Percentiles rank a stretch among this genome's conserved stretches.
Conservation (phyloP, 1,140 invertebrate genomes). For the Piezodorus guildinii region DNA sequence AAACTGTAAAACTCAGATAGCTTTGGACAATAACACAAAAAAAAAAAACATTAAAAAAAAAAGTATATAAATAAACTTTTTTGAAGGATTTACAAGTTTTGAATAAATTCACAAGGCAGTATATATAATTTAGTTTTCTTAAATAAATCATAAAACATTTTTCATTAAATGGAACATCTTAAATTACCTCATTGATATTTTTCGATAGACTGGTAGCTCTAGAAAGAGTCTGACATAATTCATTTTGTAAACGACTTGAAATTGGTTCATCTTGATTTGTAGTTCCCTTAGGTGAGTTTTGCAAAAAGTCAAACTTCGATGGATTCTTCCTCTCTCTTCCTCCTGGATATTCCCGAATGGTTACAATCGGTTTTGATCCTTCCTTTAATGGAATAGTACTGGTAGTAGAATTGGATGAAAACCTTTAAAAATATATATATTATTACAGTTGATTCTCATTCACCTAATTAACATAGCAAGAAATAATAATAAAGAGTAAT, state of each 20-base stretch:
- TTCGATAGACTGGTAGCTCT: conserved; percentile 47
- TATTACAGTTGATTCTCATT: neutral
- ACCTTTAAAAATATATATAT: neutral
- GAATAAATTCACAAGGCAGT: no score
- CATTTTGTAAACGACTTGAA: conserved; percentile 53
- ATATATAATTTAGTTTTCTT: no score
- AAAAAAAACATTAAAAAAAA: no score
- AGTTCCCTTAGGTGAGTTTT: conserved; percentile 29
- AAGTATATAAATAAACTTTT: no score
- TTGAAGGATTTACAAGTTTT: no score
- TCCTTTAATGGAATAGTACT: conserved; percentile 18
- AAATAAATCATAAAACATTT: no score
- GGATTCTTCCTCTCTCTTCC: conserved; percentile 46
- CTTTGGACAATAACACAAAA: no score
- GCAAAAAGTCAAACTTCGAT: conserved; percentile 53
- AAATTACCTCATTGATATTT: conserved; percentile 13
- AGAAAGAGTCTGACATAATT: conserved; percentile 56
- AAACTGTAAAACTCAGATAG: no score
- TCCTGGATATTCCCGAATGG: conserved; percentile 53
- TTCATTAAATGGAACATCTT: no score
- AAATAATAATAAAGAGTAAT: no score
- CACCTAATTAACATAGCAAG: no score
- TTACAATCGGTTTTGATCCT: conserved; percentile 36
- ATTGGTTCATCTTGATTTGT: conserved; percentile 34
- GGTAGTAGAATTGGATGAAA: conserved; percentile 27